phyloP scores from a whole-genome alignment of 1,140 invertebrate species.

The Atta texana region DNA sequence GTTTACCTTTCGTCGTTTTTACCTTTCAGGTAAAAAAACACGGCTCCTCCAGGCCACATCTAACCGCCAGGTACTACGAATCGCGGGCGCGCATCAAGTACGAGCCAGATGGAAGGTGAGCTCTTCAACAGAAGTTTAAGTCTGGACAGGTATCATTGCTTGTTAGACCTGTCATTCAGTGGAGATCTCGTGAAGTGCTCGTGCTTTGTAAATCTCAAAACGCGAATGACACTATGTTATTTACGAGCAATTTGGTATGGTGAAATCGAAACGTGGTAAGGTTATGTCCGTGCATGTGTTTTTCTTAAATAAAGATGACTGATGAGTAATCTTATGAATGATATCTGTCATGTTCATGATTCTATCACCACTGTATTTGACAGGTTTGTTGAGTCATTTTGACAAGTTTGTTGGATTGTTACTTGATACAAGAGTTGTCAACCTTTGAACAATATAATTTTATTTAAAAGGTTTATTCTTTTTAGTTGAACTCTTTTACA shows the following conservation, averaged over 20 bases:
- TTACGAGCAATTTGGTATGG: not conserved
- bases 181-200: not conserved
- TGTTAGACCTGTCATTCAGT: slow-evolving; percentile 33
- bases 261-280: not conserved
- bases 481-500: too few relatives aligned
- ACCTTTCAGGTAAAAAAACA: slow-evolving; percentile 84
- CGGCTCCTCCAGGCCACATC: slow-evolving; percentile 76
- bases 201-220: not conserved
- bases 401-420: not conserved
- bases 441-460: not conserved
- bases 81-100: slow-evolving; percentile 72
- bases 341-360: not conserved
- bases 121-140: not conserved
- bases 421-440: not conserved
- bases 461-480: not conserved
- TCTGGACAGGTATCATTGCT: slow-evolving; percentile 12
- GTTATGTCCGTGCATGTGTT: slow-evolving; percentile 31
- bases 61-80: slow-evolving; percentile 77
- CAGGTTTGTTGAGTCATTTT: too few relatives aligned
- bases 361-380: not conserved
- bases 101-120: slow-evolving; percentile 77
- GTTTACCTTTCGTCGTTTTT: too few relatives aligned
- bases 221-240: not conserved
- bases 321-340: slow-evolving; percentile 15
- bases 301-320: not conserved